phyloP scores from a whole-genome alignment of 2,113 vertebrate genomes.

The Notechis scutatus region DNA sequence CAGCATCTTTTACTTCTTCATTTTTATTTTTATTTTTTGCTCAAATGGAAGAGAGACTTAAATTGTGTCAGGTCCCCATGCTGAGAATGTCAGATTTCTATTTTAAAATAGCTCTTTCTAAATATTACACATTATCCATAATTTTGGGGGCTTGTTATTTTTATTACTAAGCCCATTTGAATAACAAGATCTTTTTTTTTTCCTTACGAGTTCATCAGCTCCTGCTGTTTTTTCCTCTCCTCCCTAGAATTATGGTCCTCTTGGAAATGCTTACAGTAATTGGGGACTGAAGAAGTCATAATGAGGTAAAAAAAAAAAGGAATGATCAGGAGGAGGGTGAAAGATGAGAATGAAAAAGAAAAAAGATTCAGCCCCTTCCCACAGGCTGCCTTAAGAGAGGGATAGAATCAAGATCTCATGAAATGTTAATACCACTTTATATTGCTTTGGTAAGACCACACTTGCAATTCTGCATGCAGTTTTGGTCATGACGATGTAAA shows the following conservation, averaged over 20 bases:
- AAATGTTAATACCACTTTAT: neutral
- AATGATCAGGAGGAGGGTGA: slow-evolving; percentile 17
- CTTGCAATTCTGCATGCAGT: no score
- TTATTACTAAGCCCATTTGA: slow-evolving; percentile 14
- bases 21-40: neutral
- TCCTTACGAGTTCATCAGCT: neutral
- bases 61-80: neutral
- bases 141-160: neutral
- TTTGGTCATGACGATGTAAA: no score
- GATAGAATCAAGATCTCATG: neutral
- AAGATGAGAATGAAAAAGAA: neutral
- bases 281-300: slow-evolving; percentile 17
- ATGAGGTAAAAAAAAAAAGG: slow-evolving; percentile 22
- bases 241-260: slow-evolving; percentile 10
- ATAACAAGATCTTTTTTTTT: neutral
- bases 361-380: neutral
- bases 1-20: neutral
- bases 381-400: neutral
- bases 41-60: slow-evolving; percentile 3
- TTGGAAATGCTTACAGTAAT: slow-evolving; percentile 26
- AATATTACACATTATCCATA: slow-evolving; percentile 4
- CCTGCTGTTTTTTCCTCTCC: neutral
- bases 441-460: neutral
- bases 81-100: slow-evolving; percentile 3
- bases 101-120: slow-evolving; percentile 7